Evolutionary conservation across 2,113 vertebrate genomes (phyloP).

Genomic region (Elephantulus edwardii): DNA sequence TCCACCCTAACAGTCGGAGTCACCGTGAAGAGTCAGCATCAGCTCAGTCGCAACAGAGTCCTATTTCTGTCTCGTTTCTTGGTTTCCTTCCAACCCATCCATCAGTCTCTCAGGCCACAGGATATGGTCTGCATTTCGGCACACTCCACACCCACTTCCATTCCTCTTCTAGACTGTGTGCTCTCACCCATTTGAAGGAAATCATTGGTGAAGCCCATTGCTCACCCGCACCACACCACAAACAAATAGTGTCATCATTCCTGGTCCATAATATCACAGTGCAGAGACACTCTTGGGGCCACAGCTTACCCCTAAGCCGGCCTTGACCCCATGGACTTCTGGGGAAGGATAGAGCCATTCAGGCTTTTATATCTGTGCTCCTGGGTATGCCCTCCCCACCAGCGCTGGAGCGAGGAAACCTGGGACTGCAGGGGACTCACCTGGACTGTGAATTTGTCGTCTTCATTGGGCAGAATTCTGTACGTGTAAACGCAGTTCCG

Average conservation of each 20-base stretch:
- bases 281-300: background rate
- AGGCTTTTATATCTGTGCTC: accelerated
- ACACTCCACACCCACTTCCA: background rate
- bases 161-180: background rate
- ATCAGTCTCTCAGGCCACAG: background rate
- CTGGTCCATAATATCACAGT: accelerated
- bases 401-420: background rate
- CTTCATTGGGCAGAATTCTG: constrained; percentile 95
- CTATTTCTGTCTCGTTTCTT: background rate
- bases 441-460: constrained; percentile 95
- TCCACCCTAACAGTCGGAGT: background rate
- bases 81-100: accelerated
- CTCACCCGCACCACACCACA: background rate
- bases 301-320: accelerated
- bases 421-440: constrained; percentile 80
- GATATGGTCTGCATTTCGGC: background rate
- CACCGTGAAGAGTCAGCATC: background rate
- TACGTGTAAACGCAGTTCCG: constrained; percentile 97
- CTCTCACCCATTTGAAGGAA: background rate
- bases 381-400: background rate
- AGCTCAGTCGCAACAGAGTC: background rate
- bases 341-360: background rate
- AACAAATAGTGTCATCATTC: accelerated
- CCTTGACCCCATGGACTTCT: background rate
- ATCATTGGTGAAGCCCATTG: accelerated